Base-by-base conservation (phyloP, 2,113 vertebrate species). In the Hemiprocne comata region DNA sequence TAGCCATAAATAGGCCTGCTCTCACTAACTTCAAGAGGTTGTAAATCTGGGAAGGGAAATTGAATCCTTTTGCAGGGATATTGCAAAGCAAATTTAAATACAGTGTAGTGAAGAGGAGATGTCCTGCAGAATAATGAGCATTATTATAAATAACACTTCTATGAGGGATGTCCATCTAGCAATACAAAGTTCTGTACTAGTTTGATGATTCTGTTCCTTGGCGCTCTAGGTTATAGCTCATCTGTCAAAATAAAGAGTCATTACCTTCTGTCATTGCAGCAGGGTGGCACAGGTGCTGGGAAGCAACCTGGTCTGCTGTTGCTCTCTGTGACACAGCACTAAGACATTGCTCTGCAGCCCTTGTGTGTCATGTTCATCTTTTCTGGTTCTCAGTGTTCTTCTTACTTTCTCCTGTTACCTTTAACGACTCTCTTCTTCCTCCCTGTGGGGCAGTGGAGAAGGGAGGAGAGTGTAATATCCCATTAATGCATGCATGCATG, bases 301-400 rank as follows among this genome's bases (percentile, higher is more conserved):
- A 29, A 74, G 15, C 7, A 1, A 20, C 55, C 10, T 26, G 7
- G 10, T 62, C 36, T 67, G 48, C 31, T 73, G 5, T 50, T 75
- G n/a, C 34, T 69, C 3, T 42, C 53, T 78, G 44, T 78, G 48
- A 17, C 31, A 66, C 15, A 48, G 31, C 28, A 34, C 48, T 51
- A 24, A n/a, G 38, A 11, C 28, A 24, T 40, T 26, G 9, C 26
- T 60, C 42, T 86, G 66, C 13, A 50, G 75, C 50, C 19, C 1
- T 0, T 29, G 16, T 62, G 24, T 55, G 46, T 28, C 61, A 33
- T 0, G 0, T 36, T 36, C 6, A 0, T 66, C 55, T 55, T 12
- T 53, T 54, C 54, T 70, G 13, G 25, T 48, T 80, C 40, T 80
- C 34, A 9, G 19, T 76, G 29, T 6, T 78, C 29, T 79, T 85